Evolutionary conservation across 2,797 vertebrate genomes (phyloP), one percentile per base, ranked within the genome.

Genomic region (Arnoldichthys spilopterus): DNA sequence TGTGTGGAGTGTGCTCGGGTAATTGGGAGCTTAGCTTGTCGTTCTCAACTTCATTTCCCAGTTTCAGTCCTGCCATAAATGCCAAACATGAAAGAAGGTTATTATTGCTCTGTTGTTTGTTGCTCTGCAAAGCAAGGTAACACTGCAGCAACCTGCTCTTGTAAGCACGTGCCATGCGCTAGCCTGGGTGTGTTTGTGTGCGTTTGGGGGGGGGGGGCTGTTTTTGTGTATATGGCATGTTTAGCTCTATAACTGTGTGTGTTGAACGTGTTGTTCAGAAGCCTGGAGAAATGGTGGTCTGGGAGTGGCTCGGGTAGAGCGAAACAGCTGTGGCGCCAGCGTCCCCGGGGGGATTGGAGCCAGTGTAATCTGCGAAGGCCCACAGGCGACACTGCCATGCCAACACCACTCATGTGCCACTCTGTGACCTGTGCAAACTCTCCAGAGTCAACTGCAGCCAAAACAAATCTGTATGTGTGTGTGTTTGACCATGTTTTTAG

Each of bases 381-480:
- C 67, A 47, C 22, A 63, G 40, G 76, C 71, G 53, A 62, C n/a
- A 72, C 85, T 84, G 79, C 86, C 85, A 92, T 92, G 92, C 92
- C 93, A 92, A 91, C 89, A 90, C 88, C 77, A 87, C 90, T 91
- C 88, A 86, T 87, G 89, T 89, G 88, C 87, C 66, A 75, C 77
- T 74, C 84, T 84, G 84, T 86, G 87, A 88, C 89, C 89, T 88
- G 88, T 85, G 85, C 70, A 75, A 79, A 83, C 83, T 86, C 85
- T 70, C 54, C 83, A 76, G 13, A 69, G 83, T 89, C 88, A 87
- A 84, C 86, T 71, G 83, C 80, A 87, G 83, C 82, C 83, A 90
- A 90, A 90, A 91, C 87, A 90, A 91, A 89, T 86, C 87, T 88
- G 83, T 84, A 85, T 18, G 9, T 88, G 83, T 87, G 85, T 22